A percentile compares a stretch with the other conserved stretches of the same genome.
Evolutionary conservation across 2,113 vertebrate genomes (phyloP).

Genomic region (Centropus unirufus): DNA sequence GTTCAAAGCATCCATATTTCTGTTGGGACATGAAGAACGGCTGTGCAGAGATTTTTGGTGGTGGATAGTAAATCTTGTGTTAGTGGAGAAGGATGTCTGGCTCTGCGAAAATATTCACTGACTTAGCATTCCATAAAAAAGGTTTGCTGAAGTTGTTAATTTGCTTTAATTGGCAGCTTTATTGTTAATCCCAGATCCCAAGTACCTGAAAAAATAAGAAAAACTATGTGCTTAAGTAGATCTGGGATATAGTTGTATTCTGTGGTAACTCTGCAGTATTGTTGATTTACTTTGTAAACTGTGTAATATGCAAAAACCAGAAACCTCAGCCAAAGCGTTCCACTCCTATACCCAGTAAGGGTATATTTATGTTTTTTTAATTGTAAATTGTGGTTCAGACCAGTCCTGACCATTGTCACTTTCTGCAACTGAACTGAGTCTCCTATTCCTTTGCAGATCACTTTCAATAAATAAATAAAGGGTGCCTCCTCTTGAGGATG

Average conservation of each 20-base stretch:
- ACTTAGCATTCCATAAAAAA: not conserved
- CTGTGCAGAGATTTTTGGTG: fast-evolving
- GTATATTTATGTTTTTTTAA: not conserved
- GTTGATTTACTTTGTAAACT: not conserved
- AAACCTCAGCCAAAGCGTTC: not conserved
- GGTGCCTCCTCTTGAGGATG: not conserved
- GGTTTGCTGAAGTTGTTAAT: not conserved
- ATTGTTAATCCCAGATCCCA: not conserved
- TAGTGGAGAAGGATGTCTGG: not conserved
- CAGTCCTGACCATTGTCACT: not conserved
- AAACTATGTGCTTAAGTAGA: not conserved
- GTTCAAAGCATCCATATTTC: not conserved
- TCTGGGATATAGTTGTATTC: not conserved
- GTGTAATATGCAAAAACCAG: not conserved
- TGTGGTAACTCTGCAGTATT: not conserved
- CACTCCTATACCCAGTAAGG: fast-evolving
- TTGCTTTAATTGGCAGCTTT: not conserved
- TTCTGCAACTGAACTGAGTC: not conserved
- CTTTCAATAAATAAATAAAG: not conserved
- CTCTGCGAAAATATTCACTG: not conserved
- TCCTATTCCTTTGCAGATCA: not conserved
- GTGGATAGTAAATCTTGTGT: not conserved
- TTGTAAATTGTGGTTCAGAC: not conserved
- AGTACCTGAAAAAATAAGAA: not conserved
- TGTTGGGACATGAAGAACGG: not conserved